Evolutionary conservation across 35 echinoderm and acorn worm genomes (phyloP).

Genomic region (Heliocidaris tuberculata): DNA sequence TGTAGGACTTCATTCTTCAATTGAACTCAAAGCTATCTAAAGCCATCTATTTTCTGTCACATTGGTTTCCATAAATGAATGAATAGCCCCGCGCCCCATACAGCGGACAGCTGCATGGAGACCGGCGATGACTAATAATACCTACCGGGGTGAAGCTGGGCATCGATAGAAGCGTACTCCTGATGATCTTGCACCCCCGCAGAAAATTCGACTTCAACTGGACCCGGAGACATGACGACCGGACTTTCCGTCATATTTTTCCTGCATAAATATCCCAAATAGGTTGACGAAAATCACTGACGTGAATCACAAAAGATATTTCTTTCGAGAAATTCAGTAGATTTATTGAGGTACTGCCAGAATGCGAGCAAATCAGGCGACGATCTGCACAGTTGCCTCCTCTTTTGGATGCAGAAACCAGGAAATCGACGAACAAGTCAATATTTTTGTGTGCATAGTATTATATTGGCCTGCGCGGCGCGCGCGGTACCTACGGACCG

Average conservation of each 20-base stretch:
- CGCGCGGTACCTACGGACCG: no score
- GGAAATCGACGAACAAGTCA: no score
- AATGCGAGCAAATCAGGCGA: not conserved
- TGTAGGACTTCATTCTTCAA: no score
- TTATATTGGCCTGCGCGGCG: no score
- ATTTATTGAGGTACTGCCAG: not conserved
- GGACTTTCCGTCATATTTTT: constrained; percentile 38
- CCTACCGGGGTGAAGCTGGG: constrained; percentile 36
- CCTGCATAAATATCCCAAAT: constrained; percentile 8
- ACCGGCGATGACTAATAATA: not conserved
- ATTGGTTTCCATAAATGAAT: no score
- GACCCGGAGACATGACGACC: constrained; percentile 13
- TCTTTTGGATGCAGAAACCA: no score
- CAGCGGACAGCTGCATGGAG: no score
- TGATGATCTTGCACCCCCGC: not conserved
- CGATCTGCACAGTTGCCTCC: not conserved
- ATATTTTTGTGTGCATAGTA: no score
- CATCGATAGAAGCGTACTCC: constrained; percentile 14
- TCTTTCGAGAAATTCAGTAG: not conserved
- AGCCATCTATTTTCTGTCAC: no score
- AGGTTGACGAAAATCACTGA: not conserved
- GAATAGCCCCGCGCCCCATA: no score
- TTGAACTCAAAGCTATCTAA: no score
- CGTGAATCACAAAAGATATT: not conserved
- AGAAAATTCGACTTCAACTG: constrained; percentile 4